Conservation (phyloP, 2,888 invertebrate species). For the Chymomyza fuscimana region DNA sequence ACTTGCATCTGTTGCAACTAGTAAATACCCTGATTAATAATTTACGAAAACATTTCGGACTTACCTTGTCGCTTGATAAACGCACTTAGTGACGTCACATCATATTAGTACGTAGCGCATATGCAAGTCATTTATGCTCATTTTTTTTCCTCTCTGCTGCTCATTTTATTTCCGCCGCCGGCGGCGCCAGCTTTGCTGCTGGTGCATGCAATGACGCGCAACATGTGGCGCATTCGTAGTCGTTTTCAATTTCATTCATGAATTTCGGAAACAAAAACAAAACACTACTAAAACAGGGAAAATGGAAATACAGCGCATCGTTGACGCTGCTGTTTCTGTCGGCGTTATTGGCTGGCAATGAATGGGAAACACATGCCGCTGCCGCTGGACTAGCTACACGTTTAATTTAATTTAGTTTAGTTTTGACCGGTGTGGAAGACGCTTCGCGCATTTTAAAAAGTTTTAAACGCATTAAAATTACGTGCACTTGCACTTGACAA, state of each 20-base stretch:
- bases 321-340: constrained; percentile 20
- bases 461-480: no score
- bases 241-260: constrained; percentile 52
- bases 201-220: constrained; percentile 34
- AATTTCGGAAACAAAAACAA: constrained; percentile 24
- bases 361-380: constrained; percentile 18
- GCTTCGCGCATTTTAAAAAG: background rate
- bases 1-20: no score
- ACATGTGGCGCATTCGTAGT: constrained; percentile 51
- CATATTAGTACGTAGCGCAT: background rate
- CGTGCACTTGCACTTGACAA: no score
- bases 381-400: constrained; percentile 4
- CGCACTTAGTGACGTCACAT: no score
- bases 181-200: constrained; percentile 43
- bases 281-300: constrained; percentile 13
- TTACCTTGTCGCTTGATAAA: no score
- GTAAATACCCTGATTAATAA: no score
- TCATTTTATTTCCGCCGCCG: constrained; percentile 36
- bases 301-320: constrained; percentile 14
- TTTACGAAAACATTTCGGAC: no score
- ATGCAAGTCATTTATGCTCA: background rate
- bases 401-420: background rate
- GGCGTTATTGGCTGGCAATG: constrained; percentile 4
- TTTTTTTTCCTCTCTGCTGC: background rate
- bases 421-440: background rate